These are phyloP conservation scores for Globia sparganii DNA, from an alignment of 2,888 invertebrate species.

Conservation along the genomic window DNA sequence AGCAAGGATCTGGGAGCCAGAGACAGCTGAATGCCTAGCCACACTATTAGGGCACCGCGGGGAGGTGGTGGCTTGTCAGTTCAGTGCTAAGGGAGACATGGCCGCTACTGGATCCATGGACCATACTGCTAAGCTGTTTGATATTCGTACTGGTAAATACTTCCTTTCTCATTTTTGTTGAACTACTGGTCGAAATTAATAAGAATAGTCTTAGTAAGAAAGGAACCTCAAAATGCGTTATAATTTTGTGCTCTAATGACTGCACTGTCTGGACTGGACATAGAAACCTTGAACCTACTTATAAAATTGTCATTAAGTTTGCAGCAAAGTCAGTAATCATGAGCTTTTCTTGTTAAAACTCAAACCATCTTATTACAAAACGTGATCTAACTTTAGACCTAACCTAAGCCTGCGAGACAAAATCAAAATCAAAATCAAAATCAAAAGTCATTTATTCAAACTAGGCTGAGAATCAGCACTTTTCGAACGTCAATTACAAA, in stretches of 20 bases:
- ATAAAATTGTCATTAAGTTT: background rate
- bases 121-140: slow-evolving; percentile 93
- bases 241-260: background rate
- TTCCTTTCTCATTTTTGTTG: background rate
- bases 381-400: too few species aligned
- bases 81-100: slow-evolving; percentile 92
- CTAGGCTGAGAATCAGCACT: too few species aligned
- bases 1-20: slow-evolving; percentile 93
- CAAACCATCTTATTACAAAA: too few species aligned
- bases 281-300: background rate
- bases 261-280: background rate
- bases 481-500: too few species aligned
- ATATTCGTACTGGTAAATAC: slow-evolving; percentile 91
- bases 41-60: slow-evolving; percentile 94
- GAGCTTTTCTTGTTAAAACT: background rate
- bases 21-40: slow-evolving; percentile 92
- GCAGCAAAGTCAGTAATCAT: background rate
- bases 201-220: background rate
- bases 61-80: slow-evolving; percentile 93
- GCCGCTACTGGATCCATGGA: slow-evolving; percentile 95
- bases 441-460: too few species aligned
- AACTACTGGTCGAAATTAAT: background rate
- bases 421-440: too few species aligned
- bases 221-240: background rate
- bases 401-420: too few species aligned